Base-by-base conservation (phyloP, 2,797 vertebrate genomes). In the Nyctibius grandis region DNA sequence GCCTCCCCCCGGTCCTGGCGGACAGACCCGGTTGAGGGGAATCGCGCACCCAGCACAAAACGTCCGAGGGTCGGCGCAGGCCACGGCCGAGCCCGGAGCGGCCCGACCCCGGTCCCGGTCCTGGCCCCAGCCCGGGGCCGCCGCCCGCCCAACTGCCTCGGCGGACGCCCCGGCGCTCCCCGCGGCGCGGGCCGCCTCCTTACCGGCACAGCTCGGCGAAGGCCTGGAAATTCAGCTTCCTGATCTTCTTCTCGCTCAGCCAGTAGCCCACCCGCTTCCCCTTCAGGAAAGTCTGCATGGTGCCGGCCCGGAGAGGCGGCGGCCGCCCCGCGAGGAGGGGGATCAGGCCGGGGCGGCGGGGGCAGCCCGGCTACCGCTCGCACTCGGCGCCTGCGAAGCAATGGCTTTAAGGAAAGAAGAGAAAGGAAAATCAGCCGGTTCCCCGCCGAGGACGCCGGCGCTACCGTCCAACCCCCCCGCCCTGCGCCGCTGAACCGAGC, bases 211-310 rank as follows among this genome's bases (percentile, higher is more conserved):
- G 96, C 95, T 99, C 99, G 31, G 99, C 99, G 96, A 99, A 99
- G 96, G 99, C 99, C 98, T 99, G 98, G 77, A 99, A 99, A 98
- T 99, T 99, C 88, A 99, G 98, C 95, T 99, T 99, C 98, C 99
- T 99, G 98, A 99, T 99, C 97, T 99, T 99, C 98, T 99, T 99
- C 97, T 99, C 99, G 91, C 99, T 99, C 98, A 99, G 98, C 99
- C 99, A 99, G 98, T 99, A 99, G 91, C 99, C 99, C 88, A 99
- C 99, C 95, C 99, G 97, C 96, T 99, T 99, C 96, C 99, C 99
- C 97, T 99, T 99, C 94, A 99, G 97, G 95, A 99, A 99, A 80
- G 99, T 99, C 99, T 99, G 99, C 99, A 99, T 99, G 91, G 78
- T 91, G 88, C 90, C 88, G 88, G 59, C 60, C 72, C 75, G 82